Evolutionary conservation across 1,140 invertebrate genomes (phyloP), one percentile per base, ranked within the genome.

Genomic region (Aphelinus certus): DNA sequence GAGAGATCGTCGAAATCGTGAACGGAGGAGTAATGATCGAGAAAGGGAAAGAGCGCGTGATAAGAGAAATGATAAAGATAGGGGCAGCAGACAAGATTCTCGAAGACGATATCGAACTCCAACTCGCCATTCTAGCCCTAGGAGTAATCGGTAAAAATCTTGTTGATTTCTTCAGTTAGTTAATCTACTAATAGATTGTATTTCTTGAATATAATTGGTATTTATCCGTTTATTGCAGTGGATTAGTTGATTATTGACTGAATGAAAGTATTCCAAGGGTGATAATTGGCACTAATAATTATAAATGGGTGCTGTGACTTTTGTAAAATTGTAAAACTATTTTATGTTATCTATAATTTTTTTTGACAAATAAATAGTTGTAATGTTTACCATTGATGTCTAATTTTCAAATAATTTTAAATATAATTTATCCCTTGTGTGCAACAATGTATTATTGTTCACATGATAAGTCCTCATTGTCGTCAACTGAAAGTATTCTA

Each of bases 1-100:
- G 49, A 78, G 83, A 61, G 84, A 86, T 46, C 79, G 86, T 58
- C 79, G 85, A 76, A 84, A 87, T 57, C 76, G 82, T 42, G 80
- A 83, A 66, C 55, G 76, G 5, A 80, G 85, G 79, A 75, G 82
- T 48, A 79, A 73, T 1, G 78, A 83, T 58, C 81, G 82, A 71
- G 85, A 84, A 9, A 80, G 80, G n/a, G 78, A 79, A 46, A 67
- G 76, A 53, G 67, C 77, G n/a, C 73, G 77, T 26, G 71, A 74
- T 45, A 73, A 68, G 49, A 73, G 70, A 74, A 63, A 71, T 46
- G 55, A 61, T 48, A 76, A 76, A n/a, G 80, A 83, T 2, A 76
- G 81, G 71, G 76, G 77, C 26, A 76, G 76, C 56, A 73, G 79
- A 67, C 78, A 83, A 75, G 82, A 87, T 76, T 84, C 82, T 65